A percentile compares a stretch with the other conserved stretches of the same genome.
phyloP scores from a whole-genome alignment of 2,888 invertebrate species.

The Muscina levida region DNA sequence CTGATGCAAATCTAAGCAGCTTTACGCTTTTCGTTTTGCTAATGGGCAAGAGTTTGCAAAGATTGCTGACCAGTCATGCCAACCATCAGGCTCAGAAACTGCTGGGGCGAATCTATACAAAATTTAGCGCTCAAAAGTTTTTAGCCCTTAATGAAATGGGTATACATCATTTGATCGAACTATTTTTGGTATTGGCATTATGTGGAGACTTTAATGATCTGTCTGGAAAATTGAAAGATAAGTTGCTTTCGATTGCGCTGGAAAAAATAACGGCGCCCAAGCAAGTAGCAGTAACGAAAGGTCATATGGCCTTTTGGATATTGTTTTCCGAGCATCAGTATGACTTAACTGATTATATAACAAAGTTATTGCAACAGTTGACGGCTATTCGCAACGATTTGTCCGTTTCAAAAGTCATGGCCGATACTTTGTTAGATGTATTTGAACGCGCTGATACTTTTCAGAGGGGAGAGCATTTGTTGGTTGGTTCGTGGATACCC shows the following conservation, averaged over 20 bases:
- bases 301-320: conserved; percentile 78
- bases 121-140: conserved; percentile 82
- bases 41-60: conserved; percentile 78
- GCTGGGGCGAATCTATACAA: conserved; percentile 82
- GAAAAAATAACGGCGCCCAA: conserved; percentile 76
- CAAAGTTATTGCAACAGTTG: conserved; percentile 76
- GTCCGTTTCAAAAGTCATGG: conserved; percentile 73
- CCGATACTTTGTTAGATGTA: conserved; percentile 73
- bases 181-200: conserved; percentile 76
- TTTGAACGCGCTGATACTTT: conserved; percentile 74
- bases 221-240: conserved; percentile 76
- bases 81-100: conserved; percentile 79
- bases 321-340: conserved; percentile 76
- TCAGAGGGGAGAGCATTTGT: conserved; percentile 73
- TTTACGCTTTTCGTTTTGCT: conserved; percentile 81
- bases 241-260: conserved; percentile 76
- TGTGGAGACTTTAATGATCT: conserved; percentile 74
- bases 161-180: conserved; percentile 81
- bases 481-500: conserved; percentile 77
- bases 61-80: conserved; percentile 65
- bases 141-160: conserved; percentile 81
- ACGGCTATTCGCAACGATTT: conserved; percentile 72
- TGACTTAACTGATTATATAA: conserved; percentile 75
- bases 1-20: conserved; percentile 79
- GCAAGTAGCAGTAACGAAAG: conserved; percentile 76